phyloP scores from a whole-genome alignment of 2,888 invertebrate species.

The Caradrina clavipalpis region DNA sequence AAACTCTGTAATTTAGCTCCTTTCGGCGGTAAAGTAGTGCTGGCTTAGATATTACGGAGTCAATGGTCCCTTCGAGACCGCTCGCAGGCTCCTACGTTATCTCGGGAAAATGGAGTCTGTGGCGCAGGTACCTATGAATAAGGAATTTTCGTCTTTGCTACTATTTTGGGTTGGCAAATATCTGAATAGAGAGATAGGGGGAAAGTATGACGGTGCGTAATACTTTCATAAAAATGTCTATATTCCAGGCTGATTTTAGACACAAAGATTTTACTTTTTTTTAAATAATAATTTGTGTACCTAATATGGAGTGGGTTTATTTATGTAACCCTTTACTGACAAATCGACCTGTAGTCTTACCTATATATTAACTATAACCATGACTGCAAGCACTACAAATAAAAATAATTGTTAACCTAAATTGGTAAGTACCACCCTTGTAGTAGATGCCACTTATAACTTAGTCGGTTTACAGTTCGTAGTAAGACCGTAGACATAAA shows the following conservation, averaged over 20 bases:
- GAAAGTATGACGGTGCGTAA: background rate
- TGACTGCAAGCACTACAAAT: background rate
- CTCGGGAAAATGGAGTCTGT: conserved; percentile 45
- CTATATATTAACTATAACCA: background rate
- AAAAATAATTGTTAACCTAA: background rate
- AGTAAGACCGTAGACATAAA: conserved; percentile 13
- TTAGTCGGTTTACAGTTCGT: background rate
- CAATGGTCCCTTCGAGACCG: conserved; percentile 55
- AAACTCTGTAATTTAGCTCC: conserved; percentile 42
- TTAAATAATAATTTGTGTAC: background rate
- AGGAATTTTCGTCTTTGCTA: conserved; percentile 30
- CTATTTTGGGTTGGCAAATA: conserved; percentile 32
- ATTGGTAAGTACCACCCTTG: background rate
- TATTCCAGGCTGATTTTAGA: background rate
- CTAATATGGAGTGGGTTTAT: no score
- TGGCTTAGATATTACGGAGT: conserved; percentile 50
- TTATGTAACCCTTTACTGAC: no score
- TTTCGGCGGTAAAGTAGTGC: conserved; percentile 42
- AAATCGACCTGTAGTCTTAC: no score
- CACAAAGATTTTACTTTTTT: background rate
- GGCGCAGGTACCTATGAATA: conserved; percentile 26
- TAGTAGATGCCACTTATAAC: background rate
- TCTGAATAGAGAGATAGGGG: conserved; percentile 18
- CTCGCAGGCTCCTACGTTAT: conserved; percentile 51
- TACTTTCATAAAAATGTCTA: background rate